These are phyloP conservation scores for Acrocephalus scirpaceus DNA, from an alignment of 2,797 vertebrate genomes.

Conservation along the genomic window DNA sequence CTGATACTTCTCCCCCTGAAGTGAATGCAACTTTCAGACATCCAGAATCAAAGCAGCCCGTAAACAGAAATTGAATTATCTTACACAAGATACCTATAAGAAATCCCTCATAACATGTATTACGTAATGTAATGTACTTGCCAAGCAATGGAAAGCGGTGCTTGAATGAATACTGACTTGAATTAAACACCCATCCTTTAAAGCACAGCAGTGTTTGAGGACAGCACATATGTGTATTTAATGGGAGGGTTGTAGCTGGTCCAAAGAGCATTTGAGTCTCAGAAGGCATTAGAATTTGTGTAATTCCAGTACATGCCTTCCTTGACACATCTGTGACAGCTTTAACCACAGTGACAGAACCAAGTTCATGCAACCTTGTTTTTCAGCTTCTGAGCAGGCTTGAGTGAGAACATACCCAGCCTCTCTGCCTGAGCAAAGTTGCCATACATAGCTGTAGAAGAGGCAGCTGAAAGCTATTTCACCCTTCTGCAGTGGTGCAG, in stretches of 20 bases:
- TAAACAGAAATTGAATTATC: not conserved
- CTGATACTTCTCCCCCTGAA: not conserved
- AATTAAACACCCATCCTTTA: not conserved
- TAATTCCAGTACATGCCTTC: not conserved
- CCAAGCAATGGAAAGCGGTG: not conserved
- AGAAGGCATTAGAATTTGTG: not conserved
- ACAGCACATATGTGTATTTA: accelerated
- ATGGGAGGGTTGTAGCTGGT: not conserved
- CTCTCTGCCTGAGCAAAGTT: not conserved
- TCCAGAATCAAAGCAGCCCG: not conserved
- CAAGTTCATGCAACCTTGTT: accelerated
- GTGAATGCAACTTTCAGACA: not conserved
- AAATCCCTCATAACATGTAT: not conserved
- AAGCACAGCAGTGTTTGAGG: not conserved
- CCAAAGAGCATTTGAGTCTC: not conserved
- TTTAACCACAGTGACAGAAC: not conserved
- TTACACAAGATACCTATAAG: not conserved
- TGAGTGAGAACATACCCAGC: not conserved
- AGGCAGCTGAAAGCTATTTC: not conserved
- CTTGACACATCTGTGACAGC: accelerated
- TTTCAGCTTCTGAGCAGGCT: not conserved
- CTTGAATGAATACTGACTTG: not conserved
- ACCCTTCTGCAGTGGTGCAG: not conserved
- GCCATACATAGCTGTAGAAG: accelerated
- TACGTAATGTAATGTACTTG: not conserved